These are phyloP conservation scores for Habropoda laboriosa DNA, from an alignment of 1,140 invertebrate genomes.

Conservation along the genomic window DNA sequence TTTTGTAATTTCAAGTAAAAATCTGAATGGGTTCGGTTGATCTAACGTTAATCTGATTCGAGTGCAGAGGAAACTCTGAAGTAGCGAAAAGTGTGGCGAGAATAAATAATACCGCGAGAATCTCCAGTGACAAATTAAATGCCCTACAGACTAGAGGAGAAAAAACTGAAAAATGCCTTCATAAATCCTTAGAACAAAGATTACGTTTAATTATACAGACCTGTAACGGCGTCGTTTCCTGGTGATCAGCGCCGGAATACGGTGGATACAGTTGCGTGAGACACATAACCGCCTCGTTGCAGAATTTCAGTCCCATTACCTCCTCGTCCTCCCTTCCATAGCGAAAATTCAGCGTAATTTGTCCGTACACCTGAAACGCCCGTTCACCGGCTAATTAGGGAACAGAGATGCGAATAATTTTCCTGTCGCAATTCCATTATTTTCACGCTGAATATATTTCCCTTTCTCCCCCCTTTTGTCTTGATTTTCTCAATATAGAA, in stretches of 20 bases:
- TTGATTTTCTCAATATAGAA: no score
- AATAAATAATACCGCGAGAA: no score
- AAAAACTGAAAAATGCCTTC: background rate
- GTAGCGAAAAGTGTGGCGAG: no score
- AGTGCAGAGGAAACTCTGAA: no score
- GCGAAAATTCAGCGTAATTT: slow-evolving; percentile 92
- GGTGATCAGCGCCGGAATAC: slow-evolving; percentile 81
- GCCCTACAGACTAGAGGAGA: no score
- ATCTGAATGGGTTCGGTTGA: no score
- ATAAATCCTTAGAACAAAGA: no score
- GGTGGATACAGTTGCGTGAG: slow-evolving; percentile 91
- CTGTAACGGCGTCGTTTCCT: slow-evolving; percentile 88
- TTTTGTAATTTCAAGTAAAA: no score
- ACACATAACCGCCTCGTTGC: slow-evolving; percentile 94
- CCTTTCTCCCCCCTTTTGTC: background rate
- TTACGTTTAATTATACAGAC: slow-evolving; percentile 79
- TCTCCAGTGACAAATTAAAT: no score
- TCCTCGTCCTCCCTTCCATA: slow-evolving; percentile 96
- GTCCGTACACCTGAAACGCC: slow-evolving; percentile 87
- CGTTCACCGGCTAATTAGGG: background rate
- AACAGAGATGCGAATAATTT: slow-evolving; percentile 4
- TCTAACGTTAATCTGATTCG: no score
- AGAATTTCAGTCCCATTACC: slow-evolving; percentile 95
- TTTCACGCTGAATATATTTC: no score
- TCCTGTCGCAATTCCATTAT: no score